Percentiles rank a stretch among this genome's conserved stretches.
These are phyloP conservation scores for Parauchenoglanis ngamensis DNA, from an alignment of 2,797 vertebrate species.

Conservation along the genomic window DNA sequence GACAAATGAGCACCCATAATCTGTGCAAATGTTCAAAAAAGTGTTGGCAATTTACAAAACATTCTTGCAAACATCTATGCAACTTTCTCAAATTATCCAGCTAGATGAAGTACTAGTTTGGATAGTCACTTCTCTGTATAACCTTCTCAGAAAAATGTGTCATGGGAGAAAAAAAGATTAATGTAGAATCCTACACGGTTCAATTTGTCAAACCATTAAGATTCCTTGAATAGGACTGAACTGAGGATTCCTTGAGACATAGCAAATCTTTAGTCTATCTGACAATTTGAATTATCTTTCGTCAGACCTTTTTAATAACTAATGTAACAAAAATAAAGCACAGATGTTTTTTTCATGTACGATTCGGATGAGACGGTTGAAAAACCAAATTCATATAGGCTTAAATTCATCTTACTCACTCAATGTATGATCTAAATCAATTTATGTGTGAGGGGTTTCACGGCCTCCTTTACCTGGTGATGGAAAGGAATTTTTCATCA, in stretches of 20 bases:
- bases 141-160: neutral
- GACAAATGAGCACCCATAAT: neutral
- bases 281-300: neutral
- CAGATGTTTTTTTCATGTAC: neutral
- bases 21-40: neutral
- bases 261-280: neutral
- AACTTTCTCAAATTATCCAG: neutral
- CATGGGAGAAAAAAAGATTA: neutral
- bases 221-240: too few relatives aligned
- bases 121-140: neutral
- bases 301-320: neutral
- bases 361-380: neutral
- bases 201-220: neutral
- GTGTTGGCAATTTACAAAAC: neutral
- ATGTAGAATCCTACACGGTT: neutral
- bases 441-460: neutral
- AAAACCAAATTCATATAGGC: neutral
- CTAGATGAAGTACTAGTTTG: neutral
- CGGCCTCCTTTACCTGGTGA: conserved; percentile 30
- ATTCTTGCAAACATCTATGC: neutral
- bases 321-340: neutral
- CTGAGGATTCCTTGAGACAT: neutral
- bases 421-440: conserved; percentile 13
- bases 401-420: conserved; percentile 1
- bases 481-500: conserved; percentile 33